Evolutionary conservation across 2,888 invertebrate species (phyloP), one percentile per base, ranked within the genome.

Genomic region (Acrobasis consociella): DNA sequence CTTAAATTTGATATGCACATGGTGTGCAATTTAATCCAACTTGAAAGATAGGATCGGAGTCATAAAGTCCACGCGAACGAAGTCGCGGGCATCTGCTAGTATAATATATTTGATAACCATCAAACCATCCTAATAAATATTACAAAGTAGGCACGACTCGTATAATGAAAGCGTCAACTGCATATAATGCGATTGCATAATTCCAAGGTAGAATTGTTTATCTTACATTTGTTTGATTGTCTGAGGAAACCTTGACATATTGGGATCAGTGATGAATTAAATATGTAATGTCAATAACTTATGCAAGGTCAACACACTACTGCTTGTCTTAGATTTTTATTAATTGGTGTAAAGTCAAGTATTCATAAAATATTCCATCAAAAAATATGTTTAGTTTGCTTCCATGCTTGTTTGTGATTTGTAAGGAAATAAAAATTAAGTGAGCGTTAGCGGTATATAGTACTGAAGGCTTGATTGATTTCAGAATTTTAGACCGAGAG

Each of bases 151-250:
- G n/a, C n/a, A 46, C 31, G 0, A n/a, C 22, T 22, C 22, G 2
- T 22, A 22, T 22, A 22, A 22, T 22, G 3, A 22, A 15, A 46
- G 42, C 39, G 42, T 56, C 42, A 56, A 56, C 42, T 56, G 56
- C 56, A 56, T 56, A 13, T 56, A 62, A 58, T 60, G 59, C 42
- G 31, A 62, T 64, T 65, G 61, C 60, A 51, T 56, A 65, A 61
- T 69, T 68, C 68, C 74, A 75, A 74, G 75, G 76, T 60, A 62
- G 65, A 60, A 69, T 67, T 64, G 67, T 69, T 75, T 74, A 73
- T 73, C 68, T 64, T 53, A 42, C 56, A 53, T 65, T 31, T 31
- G 31, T 46, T 67, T 62, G 51, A 68, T 65, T 68, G 65, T 65
- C 62, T 66, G 51, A 53, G 46, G 51, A 60, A 65, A 62, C 71